Percentiles rank a stretch among this genome's conserved stretches.
Conservation (phyloP, 2,113 vertebrate species). For the Myanophis thanlyinensis region DNA sequence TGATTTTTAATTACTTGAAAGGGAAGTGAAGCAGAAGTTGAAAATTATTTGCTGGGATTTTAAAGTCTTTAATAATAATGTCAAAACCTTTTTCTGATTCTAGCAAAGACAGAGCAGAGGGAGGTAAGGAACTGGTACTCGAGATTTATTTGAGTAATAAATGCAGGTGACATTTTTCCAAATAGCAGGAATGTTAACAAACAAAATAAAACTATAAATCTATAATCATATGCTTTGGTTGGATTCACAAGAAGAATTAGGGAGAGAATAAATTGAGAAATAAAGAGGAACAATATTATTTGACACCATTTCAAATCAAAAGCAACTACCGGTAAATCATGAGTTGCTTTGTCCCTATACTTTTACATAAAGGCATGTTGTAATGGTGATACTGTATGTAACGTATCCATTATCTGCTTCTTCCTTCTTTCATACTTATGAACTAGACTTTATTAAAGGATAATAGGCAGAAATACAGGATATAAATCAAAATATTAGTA, state of each 20-base stretch:
- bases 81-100: background rate
- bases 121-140: background rate
- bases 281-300: background rate
- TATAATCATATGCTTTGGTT: background rate
- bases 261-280: background rate
- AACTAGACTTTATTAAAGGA: background rate
- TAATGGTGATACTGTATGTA: background rate
- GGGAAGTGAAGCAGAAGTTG: background rate
- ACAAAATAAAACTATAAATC: constrained; percentile 6
- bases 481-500: background rate
- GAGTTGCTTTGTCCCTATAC: background rate
- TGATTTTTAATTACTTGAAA: constrained; percentile 5
- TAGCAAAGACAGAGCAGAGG: background rate
- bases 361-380: background rate
- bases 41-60: background rate
- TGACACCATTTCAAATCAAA: background rate
- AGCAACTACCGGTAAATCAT: background rate
- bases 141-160: constrained; percentile 33
- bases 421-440: background rate
- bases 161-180: constrained; percentile 2
- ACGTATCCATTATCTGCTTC: background rate
- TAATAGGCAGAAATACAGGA: background rate
- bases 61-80: background rate
- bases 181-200: background rate
- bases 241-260: background rate